phyloP scores from a whole-genome alignment of 2,113 vertebrate species.

The Corythornis madagascariensis region DNA sequence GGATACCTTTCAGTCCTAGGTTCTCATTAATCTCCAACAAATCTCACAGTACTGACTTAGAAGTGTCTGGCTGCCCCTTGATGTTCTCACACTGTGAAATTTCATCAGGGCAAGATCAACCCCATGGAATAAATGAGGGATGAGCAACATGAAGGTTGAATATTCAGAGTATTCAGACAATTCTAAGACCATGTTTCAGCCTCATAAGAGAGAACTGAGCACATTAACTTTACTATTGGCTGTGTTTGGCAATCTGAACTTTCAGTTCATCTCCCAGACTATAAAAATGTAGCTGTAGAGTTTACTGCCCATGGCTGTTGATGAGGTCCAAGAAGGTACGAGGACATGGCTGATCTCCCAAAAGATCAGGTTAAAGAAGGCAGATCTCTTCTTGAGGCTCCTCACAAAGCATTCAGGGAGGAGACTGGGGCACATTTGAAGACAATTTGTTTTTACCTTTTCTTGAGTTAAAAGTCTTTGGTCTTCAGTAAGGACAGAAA shows the following conservation, averaged over 20 bases:
- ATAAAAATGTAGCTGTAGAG: background rate
- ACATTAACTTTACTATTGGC: background rate
- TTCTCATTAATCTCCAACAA: background rate
- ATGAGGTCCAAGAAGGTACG: background rate
- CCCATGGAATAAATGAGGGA: background rate
- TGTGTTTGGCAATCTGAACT: background rate
- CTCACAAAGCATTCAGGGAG: background rate
- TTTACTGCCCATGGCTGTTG: background rate
- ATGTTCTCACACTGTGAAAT: background rate
- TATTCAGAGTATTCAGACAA: background rate
- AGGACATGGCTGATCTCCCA: background rate
- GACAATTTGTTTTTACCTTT: background rate
- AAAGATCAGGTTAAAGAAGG: background rate
- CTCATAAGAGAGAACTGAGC: background rate
- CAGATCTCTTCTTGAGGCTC: background rate
- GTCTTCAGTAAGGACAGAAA: background rate
- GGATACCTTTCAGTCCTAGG: background rate
- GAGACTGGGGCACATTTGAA: background rate
- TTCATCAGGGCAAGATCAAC: background rate
- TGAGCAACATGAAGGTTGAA: background rate
- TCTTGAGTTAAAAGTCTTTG: background rate
- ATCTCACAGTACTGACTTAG: background rate
- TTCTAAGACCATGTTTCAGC: background rate
- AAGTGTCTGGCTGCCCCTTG: background rate
- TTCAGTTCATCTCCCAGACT: background rate